Conservation (phyloP, 2,888 invertebrate genomes). For the Scaptomyza caliginosa region DNA sequence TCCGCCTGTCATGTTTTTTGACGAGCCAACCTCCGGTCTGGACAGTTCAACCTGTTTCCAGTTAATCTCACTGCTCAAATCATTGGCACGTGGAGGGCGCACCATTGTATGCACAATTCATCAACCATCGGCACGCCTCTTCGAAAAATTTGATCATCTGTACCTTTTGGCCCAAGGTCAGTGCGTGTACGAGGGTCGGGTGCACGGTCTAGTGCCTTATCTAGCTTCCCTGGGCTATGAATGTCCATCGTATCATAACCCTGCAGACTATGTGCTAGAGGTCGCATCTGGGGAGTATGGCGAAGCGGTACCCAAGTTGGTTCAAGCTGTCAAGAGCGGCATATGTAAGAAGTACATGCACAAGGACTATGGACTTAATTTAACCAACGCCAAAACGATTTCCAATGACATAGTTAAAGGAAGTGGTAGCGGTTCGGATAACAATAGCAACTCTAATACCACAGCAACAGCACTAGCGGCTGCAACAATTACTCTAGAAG, state of each 20-base stretch:
- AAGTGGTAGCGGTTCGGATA: conserved; percentile 73
- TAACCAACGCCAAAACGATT: conserved; percentile 77
- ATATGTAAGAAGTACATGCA: conserved; percentile 87
- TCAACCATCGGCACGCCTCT: conserved; percentile 97
- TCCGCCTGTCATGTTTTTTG: conserved; percentile 98
- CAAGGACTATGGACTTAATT: conserved; percentile 77
- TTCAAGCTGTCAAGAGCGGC: conserved; percentile 92
- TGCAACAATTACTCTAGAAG: conserved; percentile 83
- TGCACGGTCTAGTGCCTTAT: conserved; percentile 93
- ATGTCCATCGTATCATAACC: conserved; percentile 98
- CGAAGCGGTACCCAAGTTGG: conserved; percentile 92
- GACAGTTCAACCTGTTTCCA: conserved; percentile 98
- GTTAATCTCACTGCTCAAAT: conserved; percentile 94
- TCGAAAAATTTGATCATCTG: conserved; percentile 97
- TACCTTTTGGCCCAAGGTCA: conserved; percentile 96
- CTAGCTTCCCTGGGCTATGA: conserved; percentile 92
- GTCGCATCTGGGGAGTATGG: conserved; percentile 98
- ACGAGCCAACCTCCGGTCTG: conserved; percentile 96
- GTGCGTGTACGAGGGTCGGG: conserved; percentile 95
- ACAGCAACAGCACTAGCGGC: not conserved
- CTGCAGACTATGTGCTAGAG: conserved; percentile 98
- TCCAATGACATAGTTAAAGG: conserved; percentile 87
- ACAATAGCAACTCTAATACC: conserved; percentile 49
- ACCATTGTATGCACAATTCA: conserved; percentile 98
- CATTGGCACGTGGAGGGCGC: conserved; percentile 93